Percentiles rank a stretch among this genome's conserved stretches.
Conservation (phyloP, 2,797 vertebrate species). For the Triplophysa bombifrons region DNA sequence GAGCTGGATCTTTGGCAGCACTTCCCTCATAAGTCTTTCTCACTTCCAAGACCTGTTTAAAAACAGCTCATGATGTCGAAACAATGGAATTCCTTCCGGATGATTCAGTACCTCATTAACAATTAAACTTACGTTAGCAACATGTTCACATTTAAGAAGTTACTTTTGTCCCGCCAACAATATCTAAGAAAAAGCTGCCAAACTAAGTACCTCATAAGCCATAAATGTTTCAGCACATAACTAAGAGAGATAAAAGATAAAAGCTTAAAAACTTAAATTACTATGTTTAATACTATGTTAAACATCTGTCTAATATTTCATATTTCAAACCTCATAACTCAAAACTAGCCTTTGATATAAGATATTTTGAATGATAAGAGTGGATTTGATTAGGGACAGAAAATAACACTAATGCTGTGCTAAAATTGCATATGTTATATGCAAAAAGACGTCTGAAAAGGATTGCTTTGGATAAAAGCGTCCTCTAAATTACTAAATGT, state of each 20-base stretch:
- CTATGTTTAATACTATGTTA: slow-evolving; percentile 60
- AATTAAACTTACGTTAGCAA: slow-evolving; percentile 65
- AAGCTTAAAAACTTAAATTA: slow-evolving; percentile 22
- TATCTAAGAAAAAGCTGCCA: slow-evolving; percentile 48
- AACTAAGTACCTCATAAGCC: slow-evolving; percentile 62
- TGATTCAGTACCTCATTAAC: slow-evolving; percentile 65
- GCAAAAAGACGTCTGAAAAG: background rate
- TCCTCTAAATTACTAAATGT: too few relatives aligned
- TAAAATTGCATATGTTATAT: background rate
- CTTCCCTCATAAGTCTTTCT: slow-evolving; percentile 39
- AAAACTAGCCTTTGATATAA: slow-evolving; percentile 1
- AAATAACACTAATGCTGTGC: background rate
- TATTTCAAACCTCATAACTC: background rate
- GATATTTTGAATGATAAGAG: slow-evolving; percentile 6
- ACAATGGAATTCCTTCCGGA: slow-evolving; percentile 54
- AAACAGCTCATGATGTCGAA: slow-evolving; percentile 50
- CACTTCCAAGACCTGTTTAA: slow-evolving; percentile 47
- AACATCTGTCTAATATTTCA: slow-evolving; percentile 15
- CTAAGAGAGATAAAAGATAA: slow-evolving; percentile 42
- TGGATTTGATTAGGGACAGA: slow-evolving; percentile 21
- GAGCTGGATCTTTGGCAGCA: slow-evolving; percentile 44
- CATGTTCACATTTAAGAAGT: slow-evolving; percentile 46
- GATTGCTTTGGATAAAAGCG: too few relatives aligned
- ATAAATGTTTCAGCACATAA: slow-evolving; percentile 58
- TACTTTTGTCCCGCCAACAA: slow-evolving; percentile 48